phyloP scores from a whole-genome alignment of 2,113 vertebrate genomes.

The Potamarius usumacintae region DNA sequence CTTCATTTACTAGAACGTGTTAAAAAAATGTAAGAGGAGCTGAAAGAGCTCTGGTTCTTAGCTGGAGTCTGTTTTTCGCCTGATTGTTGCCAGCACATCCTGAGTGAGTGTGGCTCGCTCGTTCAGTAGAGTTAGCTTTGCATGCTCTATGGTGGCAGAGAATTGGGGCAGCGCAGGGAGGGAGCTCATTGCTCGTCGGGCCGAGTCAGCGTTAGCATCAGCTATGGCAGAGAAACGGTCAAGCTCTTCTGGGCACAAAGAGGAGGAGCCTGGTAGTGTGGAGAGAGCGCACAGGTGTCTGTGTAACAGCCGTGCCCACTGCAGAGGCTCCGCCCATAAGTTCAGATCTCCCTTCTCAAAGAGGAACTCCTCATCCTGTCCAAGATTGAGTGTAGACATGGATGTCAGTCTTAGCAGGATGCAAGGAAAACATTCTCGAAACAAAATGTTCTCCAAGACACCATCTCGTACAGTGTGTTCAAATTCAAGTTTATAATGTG shows the following conservation, averaged over 20 bases:
- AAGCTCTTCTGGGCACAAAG: constrained; percentile 49
- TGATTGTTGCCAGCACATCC: constrained; percentile 67
- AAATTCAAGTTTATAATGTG: too few relatives aligned
- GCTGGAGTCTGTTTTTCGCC: neutral
- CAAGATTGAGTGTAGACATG: constrained; percentile 38
- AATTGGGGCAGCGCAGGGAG: constrained; percentile 83
- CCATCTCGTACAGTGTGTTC: neutral
- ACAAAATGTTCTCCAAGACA: neutral
- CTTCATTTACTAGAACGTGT: neutral
- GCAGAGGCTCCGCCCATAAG: constrained; percentile 90
- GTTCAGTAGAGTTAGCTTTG: constrained; percentile 73
- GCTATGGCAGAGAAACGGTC: constrained; percentile 63
- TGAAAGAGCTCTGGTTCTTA: neutral
- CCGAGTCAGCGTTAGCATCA: constrained; percentile 53
- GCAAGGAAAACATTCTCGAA: neutral
- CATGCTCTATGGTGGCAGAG: constrained; percentile 78
- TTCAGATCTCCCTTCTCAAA: constrained; percentile 92
- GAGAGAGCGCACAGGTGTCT: constrained; percentile 73
- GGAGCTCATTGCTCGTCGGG: constrained; percentile 61
- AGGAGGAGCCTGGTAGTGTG: neutral
- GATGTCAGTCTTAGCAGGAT: neutral
- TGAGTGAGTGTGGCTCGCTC: constrained; percentile 74
- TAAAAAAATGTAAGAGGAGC: neutral
- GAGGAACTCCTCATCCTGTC: constrained; percentile 84
- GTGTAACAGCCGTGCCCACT: constrained; percentile 77